Percentiles rank a stretch among this genome's conserved stretches.
Evolutionary conservation across 2,797 vertebrate genomes (phyloP).

Genomic region (Galago senegalensis): DNA sequence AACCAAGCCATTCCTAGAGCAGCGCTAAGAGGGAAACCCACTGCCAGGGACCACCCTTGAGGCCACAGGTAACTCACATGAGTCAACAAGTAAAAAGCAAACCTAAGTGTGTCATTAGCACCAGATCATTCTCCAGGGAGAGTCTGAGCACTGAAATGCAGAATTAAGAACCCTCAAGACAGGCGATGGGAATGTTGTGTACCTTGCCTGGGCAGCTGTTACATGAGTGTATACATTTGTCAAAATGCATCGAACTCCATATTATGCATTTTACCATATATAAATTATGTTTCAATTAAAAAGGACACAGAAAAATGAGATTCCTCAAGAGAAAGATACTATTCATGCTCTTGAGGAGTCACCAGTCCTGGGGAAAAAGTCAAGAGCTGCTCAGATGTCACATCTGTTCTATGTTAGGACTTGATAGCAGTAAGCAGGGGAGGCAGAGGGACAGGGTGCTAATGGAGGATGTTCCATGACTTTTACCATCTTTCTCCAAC

Average conservation of each 20-base stretch:
- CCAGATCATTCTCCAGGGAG: not conserved
- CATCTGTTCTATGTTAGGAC: not conserved
- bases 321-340: not conserved
- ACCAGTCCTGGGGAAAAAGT: not conserved
- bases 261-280: not conserved
- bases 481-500: not conserved
- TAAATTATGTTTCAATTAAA: not conserved
- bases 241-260: not conserved
- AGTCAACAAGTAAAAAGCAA: not conserved
- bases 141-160: not conserved
- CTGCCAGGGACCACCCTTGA: not conserved
- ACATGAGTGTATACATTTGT: not conserved
- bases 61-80: not conserved
- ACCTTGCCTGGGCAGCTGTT: not conserved
- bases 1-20: too few species aligned
- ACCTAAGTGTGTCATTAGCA: not conserved
- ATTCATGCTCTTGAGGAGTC: accelerated
- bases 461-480: not conserved
- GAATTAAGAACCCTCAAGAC: not conserved
- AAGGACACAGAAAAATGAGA: not conserved
- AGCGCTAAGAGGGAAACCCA: not conserved
- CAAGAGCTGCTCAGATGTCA: too few species aligned
- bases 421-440: accelerated
- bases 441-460: accelerated
- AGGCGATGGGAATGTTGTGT: not conserved